phyloP scores from a whole-genome alignment of 2,888 invertebrate species.

The Agriopis marginaria region DNA sequence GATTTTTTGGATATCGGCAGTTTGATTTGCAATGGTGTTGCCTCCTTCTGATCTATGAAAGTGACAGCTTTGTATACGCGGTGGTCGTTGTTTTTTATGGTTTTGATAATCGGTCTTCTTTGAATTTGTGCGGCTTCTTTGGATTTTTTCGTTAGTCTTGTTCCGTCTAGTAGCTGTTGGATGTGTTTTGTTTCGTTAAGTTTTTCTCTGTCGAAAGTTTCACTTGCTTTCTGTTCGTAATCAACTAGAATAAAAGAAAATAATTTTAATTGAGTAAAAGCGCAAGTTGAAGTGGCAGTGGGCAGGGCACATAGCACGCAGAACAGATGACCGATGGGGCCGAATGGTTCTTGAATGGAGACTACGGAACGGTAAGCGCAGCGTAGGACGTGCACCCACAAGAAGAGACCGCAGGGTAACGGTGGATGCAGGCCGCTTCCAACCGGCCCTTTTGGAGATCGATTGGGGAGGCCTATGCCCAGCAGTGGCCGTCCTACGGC shows the following conservation, averaged over 20 bases:
- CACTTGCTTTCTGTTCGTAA: neutral
- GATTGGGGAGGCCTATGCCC: too few species aligned
- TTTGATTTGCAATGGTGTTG: slow-evolving; percentile 56
- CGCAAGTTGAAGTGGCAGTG: too few species aligned
- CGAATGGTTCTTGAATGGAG: too few species aligned
- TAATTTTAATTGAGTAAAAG: neutral
- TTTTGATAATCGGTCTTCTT: slow-evolving; percentile 60
- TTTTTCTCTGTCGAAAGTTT: slow-evolving; percentile 21
- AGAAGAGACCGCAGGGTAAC: too few species aligned
- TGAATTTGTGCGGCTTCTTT: slow-evolving; percentile 30
- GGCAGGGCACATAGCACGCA: too few species aligned
- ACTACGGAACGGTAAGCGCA: too few species aligned
- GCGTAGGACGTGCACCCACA: too few species aligned
- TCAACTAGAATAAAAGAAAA: slow-evolving; percentile 6
- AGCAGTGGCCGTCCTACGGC: too few species aligned
- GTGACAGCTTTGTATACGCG: slow-evolving; percentile 65
- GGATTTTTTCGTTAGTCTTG: slow-evolving; percentile 29
- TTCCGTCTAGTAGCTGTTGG: slow-evolving; percentile 32
- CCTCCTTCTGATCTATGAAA: slow-evolving; percentile 57
- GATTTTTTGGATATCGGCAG: slow-evolving; percentile 49
- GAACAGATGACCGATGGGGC: too few species aligned
- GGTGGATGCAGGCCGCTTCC: too few species aligned
- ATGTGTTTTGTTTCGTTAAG: slow-evolving; percentile 31
- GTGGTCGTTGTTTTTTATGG: slow-evolving; percentile 45
- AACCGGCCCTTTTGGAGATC: too few species aligned